phyloP scores from a whole-genome alignment of 2,797 vertebrate species.

The Aratinga solstitialis region DNA sequence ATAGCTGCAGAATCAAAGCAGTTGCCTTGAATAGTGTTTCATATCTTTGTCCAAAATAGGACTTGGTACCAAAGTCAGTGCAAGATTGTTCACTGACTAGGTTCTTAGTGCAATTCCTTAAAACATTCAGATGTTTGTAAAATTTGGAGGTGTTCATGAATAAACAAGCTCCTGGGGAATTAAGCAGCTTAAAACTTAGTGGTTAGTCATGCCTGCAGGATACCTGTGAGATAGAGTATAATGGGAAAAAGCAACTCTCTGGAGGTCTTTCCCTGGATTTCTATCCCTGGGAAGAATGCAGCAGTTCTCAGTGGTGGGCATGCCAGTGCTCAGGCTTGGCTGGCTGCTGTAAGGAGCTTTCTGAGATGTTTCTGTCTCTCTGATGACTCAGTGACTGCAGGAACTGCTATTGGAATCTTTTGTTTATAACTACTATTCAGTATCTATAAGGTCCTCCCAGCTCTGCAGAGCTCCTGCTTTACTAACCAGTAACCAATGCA shows the following conservation, averaged over 20 bases:
- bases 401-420: neutral
- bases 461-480: neutral
- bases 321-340: neutral
- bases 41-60: neutral
- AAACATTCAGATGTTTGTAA: neutral
- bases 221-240: neutral
- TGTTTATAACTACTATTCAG: neutral
- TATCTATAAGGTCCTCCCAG: neutral
- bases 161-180: neutral
- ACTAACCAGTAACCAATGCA: neutral
- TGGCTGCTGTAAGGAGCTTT: neutral
- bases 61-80: neutral
- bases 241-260: neutral
- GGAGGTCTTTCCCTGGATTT: neutral
- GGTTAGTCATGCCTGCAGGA: neutral
- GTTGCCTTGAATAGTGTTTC: neutral
- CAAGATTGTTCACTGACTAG: neutral
- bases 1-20: neutral
- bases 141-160: neutral
- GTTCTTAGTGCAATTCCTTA: neutral
- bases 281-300: neutral
- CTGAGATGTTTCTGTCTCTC: neutral
- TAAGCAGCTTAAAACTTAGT: neutral
- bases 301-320: fast-evolving
- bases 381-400: neutral